Base-by-base conservation (phyloP, 2,797 vertebrate genomes). In the Acropternis orthonyx region DNA sequence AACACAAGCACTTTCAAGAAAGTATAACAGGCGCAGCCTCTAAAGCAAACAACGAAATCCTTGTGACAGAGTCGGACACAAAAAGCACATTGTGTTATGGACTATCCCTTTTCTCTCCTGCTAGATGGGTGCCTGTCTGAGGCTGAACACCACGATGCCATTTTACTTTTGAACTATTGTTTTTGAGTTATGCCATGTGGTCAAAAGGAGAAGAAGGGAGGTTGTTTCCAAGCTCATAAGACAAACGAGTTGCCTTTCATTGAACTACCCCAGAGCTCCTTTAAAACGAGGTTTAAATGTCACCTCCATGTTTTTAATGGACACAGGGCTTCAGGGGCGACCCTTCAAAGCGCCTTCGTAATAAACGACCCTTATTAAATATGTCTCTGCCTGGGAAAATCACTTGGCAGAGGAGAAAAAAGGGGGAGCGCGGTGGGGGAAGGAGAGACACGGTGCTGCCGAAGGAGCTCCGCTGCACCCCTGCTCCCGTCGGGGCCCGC, bases 121-220 rank as follows among this genome's bases (percentile, higher is more conserved):
- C 97, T 96, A 93, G 97, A 97, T 97, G 98, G 98, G 97, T 97
- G 97, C 97, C 97, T 97, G 97, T 97, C 97, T 97, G 96, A 55
- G 88, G 81, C 96, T 94, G 97, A 97, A 96, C 97, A 95, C 97
- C 97, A 92, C 97, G 96, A 95, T 97, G 97, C 97, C 97, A 95
- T 97, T 97, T 97, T 97, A 97, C 97, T 98, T 97, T 97, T 97
- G 97, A 98, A 97, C 97, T 97, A 98, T 98, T 98, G 97, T 98
- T 97, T 97, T 97, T 97, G 97, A 98, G 97, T 97, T 97, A 97
- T 97, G 97, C 97, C 97, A 97, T 97, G 97, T 97, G 97, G 97
- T 98, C 98, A 97, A 98, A 98, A 97, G 97, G 96, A 98, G 96
- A 89, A 97, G 96, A 97, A 96, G 96, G 93, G 97, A 97, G 97